These are phyloP conservation scores for Pipistrellus kuhlii DNA, from an alignment of 2,797 vertebrate genomes.

Conservation along the genomic window DNA sequence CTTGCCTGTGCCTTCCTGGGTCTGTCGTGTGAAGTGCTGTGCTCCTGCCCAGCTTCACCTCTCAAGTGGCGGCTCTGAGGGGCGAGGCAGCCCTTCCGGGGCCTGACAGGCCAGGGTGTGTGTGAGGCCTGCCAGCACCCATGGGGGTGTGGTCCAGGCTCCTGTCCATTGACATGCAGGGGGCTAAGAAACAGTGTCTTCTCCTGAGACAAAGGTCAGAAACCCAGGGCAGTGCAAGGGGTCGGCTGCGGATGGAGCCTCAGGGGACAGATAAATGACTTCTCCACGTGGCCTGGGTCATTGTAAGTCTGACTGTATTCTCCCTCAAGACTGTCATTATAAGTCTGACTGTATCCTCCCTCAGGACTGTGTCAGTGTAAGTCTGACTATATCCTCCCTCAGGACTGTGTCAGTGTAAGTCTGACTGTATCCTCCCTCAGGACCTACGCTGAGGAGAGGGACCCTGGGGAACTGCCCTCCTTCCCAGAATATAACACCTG, in stretches of 20 bases:
- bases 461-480: not conserved
- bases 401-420: not conserved
- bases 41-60: constrained; percentile 31
- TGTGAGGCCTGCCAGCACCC: not conserved
- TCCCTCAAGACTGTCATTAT: not conserved
- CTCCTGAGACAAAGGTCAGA: not conserved
- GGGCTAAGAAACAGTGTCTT: not conserved
- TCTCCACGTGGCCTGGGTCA: not conserved
- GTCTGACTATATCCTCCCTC: not conserved
- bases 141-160: not conserved
- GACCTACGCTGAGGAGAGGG: not conserved
- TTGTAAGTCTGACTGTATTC: not conserved
- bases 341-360: not conserved
- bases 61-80: not conserved
- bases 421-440: not conserved
- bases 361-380: not conserved
- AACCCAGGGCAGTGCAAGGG: not conserved
- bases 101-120: constrained; percentile 57
- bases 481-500: not conserved
- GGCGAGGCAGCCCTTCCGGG: not conserved
- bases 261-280: not conserved
- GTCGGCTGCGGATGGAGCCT: accelerated
- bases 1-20: constrained; percentile 17
- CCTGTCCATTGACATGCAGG: not conserved
- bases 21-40: not conserved